Evolutionary conservation across 1,140 invertebrate species (phyloP), one percentile per base, ranked within the genome.

Genomic region (Eulimnadia texana): DNA sequence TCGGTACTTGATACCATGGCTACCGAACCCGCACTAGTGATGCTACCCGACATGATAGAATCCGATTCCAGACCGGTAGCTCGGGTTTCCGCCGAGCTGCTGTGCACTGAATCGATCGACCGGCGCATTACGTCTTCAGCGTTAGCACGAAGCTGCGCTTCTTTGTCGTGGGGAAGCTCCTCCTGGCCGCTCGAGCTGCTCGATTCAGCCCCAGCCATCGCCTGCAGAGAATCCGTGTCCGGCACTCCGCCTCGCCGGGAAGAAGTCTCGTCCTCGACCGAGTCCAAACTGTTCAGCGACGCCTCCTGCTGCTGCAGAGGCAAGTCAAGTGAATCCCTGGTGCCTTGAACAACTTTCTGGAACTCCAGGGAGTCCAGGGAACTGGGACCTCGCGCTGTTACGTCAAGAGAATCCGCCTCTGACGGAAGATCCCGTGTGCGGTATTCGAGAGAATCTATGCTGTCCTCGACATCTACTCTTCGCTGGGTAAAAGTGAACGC

Each of bases 21-120:
- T 67, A 82, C 83, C 52, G 83, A 84, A 63, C 83, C 83, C 67
- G 80, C 83, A 72, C 85, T 87, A 27, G 85, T 86, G 49, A 88
- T 79, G 72, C 85, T 88, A 19, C 84, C 84, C 3, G 85, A 88
- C 82, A 86, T 86, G 20, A 85, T 78, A 0, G 86, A 88, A 67
- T 88, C 85, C 0, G 83, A 84, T 71, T 88, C 85, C 67, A 84
- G 85, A 68, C 85, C 88, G n/a, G 85, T 88, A 19, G 86, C 86
- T 68, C 85, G 80, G 0, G 85, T 88, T 0, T 84, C 85, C 16
- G 84, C 84, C 1, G 85, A 87, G 67, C 83, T 86, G 0, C 82
- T 82, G 22, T 63, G 54, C 24, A 56, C 49, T 13, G 61, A 51
- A 13, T 63, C 62, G 49, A 49, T 51, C 22, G 56, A 63, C 20